Conservation (phyloP, 2,113 vertebrate genomes). For the Suricata suricatta region DNA sequence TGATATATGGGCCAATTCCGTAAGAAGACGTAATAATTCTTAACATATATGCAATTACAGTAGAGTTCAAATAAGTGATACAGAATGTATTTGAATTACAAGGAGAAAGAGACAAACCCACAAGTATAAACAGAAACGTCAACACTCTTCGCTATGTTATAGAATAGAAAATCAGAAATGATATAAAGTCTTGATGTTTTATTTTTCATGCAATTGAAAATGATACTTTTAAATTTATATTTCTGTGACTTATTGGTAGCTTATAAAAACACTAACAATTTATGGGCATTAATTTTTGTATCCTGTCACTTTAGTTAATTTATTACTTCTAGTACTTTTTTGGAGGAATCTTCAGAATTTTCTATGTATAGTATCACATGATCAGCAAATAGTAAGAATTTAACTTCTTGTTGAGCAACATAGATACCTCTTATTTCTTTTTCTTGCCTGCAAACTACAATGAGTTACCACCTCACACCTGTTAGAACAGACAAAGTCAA, state of each 20-base stretch:
- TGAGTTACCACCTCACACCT: not conserved
- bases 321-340: not conserved
- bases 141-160: not conserved
- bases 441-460: not conserved
- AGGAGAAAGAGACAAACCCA: not conserved
- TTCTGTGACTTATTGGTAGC: not conserved
- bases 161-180: not conserved
- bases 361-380: not conserved
- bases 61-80: not conserved
- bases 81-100: not conserved
- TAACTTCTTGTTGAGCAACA: not conserved
- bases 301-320: not conserved
- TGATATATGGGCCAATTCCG: not conserved
- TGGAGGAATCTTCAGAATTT: not conserved
- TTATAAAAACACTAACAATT: not conserved
- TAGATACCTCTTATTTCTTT: not conserved
- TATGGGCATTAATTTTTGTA: not conserved
- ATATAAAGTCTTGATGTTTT: not conserved
- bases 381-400: not conserved
- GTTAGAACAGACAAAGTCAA: not conserved
- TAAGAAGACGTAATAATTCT: not conserved
- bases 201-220: not conserved
- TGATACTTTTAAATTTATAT: not conserved
- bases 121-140: not conserved
- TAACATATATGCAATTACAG: not conserved